Evolutionary conservation across 1,140 invertebrate genomes (phyloP).

Genomic region (Teleogryllus occipitalis): DNA sequence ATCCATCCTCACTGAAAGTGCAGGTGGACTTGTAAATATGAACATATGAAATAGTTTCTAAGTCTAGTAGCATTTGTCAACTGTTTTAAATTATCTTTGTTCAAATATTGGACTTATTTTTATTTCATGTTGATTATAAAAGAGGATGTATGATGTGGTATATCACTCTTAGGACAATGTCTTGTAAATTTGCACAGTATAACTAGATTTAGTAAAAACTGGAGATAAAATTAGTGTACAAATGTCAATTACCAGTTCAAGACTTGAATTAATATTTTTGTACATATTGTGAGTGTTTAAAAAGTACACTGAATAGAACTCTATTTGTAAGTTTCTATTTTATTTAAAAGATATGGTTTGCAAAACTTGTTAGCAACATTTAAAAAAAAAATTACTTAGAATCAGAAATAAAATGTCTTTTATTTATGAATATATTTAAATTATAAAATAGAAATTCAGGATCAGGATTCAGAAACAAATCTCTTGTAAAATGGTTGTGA

Average conservation of each 20-base stretch:
- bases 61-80: slow-evolving; percentile 17
- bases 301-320: slow-evolving; percentile 36
- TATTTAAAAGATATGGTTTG: slow-evolving; percentile 35
- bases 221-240: slow-evolving; percentile 38
- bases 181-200: slow-evolving; percentile 32
- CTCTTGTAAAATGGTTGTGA: slow-evolving; percentile 16
- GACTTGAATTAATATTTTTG: slow-evolving; percentile 43
- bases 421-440: slow-evolving; percentile 16
- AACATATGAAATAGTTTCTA: slow-evolving; percentile 16
- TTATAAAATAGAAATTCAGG: slow-evolving; percentile 11
- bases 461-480: slow-evolving; percentile 8
- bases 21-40: slow-evolving; percentile 23
- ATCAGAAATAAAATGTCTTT: slow-evolving; percentile 15
- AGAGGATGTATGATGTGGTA: slow-evolving; percentile 19
- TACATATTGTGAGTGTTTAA: slow-evolving; percentile 43
- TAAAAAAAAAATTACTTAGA: slow-evolving; percentile 37
- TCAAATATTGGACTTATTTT: slow-evolving; percentile 18
- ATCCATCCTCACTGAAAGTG: slow-evolving; percentile 26
- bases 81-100: slow-evolving; percentile 22
- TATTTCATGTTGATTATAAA: slow-evolving; percentile 19
- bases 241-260: slow-evolving; percentile 41
- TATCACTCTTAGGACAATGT: slow-evolving; percentile 20
- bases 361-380: slow-evolving; percentile 39
- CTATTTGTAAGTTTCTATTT: slow-evolving; percentile 35
- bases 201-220: slow-evolving; percentile 29